Percentiles rank a stretch among this genome's conserved stretches.
phyloP scores from a whole-genome alignment of 2,888 invertebrate genomes.

The Kryphioiulus occultus region DNA sequence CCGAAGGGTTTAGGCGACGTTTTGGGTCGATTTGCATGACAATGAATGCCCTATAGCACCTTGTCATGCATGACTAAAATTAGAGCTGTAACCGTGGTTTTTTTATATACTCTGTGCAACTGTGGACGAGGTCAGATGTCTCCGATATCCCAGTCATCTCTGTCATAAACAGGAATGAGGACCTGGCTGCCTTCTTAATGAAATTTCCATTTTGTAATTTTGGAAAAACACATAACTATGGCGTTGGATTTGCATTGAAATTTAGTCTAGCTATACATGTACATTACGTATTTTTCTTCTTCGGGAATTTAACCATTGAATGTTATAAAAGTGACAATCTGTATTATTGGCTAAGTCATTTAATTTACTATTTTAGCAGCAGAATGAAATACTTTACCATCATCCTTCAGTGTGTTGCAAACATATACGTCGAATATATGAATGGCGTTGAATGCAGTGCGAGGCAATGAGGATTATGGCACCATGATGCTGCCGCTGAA shows the following conservation, averaged over 20 bases:
- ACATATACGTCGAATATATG: no score
- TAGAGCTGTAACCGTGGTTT: neutral
- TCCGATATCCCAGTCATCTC: neutral
- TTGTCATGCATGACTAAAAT: constrained; percentile 20
- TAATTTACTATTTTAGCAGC: no score
- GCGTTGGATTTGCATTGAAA: neutral
- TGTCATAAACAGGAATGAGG: neutral
- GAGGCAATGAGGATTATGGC: no score
- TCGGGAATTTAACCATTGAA: neutral
- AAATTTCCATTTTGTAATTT: neutral
- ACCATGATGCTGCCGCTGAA: no score
- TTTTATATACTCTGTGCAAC: neutral
- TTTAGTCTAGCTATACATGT: no score
- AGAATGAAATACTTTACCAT: no score
- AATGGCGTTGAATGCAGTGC: no score
- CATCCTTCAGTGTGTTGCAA: no score
- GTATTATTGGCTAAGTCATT: no score
- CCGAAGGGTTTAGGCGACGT: neutral
- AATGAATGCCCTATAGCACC: constrained; percentile 12
- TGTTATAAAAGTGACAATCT: neutral
- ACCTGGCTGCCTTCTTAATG: neutral
- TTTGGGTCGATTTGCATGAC: neutral
- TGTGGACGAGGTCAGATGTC: neutral
- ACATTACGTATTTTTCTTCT: no score
- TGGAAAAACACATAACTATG: neutral